Conservation (phyloP, 2,797 vertebrate species). For the Aldrovandia affinis region DNA sequence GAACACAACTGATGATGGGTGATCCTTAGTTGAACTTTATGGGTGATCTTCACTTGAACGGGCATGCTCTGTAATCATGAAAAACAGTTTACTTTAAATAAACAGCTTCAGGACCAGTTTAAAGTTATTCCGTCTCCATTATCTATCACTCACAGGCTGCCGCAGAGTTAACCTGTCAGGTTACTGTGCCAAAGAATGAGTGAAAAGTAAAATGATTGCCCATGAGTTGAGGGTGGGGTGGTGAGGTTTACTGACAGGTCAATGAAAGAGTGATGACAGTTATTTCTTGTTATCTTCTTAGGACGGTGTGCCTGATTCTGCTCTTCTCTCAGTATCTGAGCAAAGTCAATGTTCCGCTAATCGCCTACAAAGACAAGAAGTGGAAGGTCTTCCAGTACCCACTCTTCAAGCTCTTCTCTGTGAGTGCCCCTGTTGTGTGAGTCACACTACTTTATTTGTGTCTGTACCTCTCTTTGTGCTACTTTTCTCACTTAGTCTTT, state of each 20-base stretch:
- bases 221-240: background rate
- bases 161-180: background rate
- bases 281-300: constrained; percentile 51
- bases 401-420: constrained; percentile 80
- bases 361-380: constrained; percentile 76
- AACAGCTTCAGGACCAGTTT: background rate
- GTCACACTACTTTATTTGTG: background rate
- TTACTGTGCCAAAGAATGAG: background rate
- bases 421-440: constrained; percentile 55
- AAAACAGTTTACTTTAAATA: background rate
- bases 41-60: no score
- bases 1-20: no score
- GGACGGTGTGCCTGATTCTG: constrained; percentile 76
- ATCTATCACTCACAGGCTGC: background rate
- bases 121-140: background rate
- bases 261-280: background rate
- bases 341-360: constrained; percentile 73
- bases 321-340: constrained; percentile 82
- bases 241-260: background rate
- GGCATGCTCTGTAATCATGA: background rate
- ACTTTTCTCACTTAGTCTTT: background rate
- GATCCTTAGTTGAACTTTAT: no score
- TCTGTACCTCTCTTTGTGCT: background rate
- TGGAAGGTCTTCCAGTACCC: constrained; percentile 79
- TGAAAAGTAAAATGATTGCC: background rate